Base-by-base conservation (phyloP, 2,888 invertebrate species). In the Laspeyria flexula region DNA sequence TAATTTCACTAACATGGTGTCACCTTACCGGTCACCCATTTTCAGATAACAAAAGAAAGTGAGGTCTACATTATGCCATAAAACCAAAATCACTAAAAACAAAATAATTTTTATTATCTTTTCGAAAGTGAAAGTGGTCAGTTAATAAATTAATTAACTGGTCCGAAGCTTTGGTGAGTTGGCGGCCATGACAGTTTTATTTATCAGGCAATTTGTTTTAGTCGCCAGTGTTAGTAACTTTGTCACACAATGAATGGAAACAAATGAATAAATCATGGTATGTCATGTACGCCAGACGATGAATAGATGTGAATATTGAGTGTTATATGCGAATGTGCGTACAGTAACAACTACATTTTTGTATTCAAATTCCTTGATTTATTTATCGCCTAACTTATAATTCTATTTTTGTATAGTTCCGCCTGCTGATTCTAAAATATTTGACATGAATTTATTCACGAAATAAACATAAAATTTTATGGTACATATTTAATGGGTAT, bases 231-330 rank as follows among this genome's bases (percentile, higher is more conserved):
- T 59, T 48, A 60, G 67, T 52, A 70, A 60, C 44, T 65, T 57
- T 51, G 64, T 65, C 57, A 46, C 58, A 71, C 73, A 73, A 71
- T 72, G 71, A 69, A 69, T 69, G 61, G 63, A 62, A 60, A 68
- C 60, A 57, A 70, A 77, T 83, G 78, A 81, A 83, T 81, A 79
- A 83, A 81, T 75, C 75, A 84, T 79, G 45, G 65, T 62, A 54
- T 60, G 55, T 55, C 55, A 71, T 67, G 48, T 60, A 69, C 61
- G 68, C 61, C 67, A 64, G 71, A 71, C 78, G 43, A 48, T 63
- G 79, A 78, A 78, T 77, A 79, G 67, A 73, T 72, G 65, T 71
- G 76, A 72, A 79, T 80, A 71, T 74, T 77, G 72, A 81, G 72
- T 70, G 56, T 15, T 39, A 42, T 57, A 68, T 60, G 55, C 56